Evolutionary conservation across 1,140 invertebrate species (phyloP), one percentile per base, ranked within the genome.

Genomic region (Rhynchophorus ferrugineus): DNA sequence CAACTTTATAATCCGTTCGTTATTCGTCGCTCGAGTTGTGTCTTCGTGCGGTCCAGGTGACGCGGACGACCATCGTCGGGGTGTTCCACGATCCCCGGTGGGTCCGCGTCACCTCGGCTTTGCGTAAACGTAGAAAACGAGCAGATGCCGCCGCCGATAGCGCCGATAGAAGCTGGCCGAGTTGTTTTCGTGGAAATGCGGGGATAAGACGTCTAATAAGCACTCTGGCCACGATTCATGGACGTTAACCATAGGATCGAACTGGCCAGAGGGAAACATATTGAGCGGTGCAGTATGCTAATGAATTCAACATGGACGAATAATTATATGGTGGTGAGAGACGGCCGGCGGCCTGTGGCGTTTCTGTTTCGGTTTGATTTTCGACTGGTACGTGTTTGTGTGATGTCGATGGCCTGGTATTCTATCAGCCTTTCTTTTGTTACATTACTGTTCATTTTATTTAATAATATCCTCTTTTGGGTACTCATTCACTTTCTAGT

Each of bases 131-230:
- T 29, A 11, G 24, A 29, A 29, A 29, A 29, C 24, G 24, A 11
- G 24, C 24, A 35, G 49, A 50, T 50, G 49, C 49, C 49, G 49
- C 38, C 39, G 20, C 49, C 13, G 49, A 50, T 50, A 50, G 22
- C 49, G 49, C 37, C 43, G 49, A 50, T 50, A 50, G 49, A 50
- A 43, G 49, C 49, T 29, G 24, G 5, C 36, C 22, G 38, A 41
- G 47, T 44, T 34, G 47, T 21, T 49, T 45, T 44, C 54, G 35
- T 49, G 49, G 49, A 50, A 56, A 43, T 24, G 42, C 35, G 22
- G 48, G 49, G 38, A 36, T 45, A 45, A 49, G 37, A 39, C 24
- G 24, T 45, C 44, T 56, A 56, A 56, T 56, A 56, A 56, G 54
- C 54, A 56, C 47, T 49, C 50, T 22, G 24, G 37, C 47, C 47